Conservation (phyloP, 2,113 vertebrate genomes). For the Oryzias melastigma region DNA sequence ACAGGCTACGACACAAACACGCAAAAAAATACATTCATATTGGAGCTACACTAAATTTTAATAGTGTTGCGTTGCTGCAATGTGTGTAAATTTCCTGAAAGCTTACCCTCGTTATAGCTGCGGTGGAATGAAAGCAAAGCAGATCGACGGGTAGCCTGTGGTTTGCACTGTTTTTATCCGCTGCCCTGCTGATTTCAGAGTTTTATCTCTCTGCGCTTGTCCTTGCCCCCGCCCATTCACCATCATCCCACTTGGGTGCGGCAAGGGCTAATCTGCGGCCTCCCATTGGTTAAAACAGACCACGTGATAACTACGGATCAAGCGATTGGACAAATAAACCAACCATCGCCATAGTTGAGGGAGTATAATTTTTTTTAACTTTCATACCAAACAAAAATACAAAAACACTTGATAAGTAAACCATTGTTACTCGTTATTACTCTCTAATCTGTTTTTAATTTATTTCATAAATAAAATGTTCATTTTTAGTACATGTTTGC, state of each 20-base stretch:
- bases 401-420: background rate
- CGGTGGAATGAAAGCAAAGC: slow-evolving; percentile 26
- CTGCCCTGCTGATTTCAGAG: slow-evolving; percentile 19
- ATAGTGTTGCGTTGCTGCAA: background rate
- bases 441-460: background rate
- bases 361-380: background rate
- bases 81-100: background rate
- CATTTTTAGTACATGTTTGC: too few species aligned
- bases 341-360: background rate
- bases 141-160: slow-evolving; percentile 3
- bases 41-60: background rate
- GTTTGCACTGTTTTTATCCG: slow-evolving; percentile 39
- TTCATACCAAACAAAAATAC: background rate
- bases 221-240: slow-evolving; percentile 52
- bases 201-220: slow-evolving; percentile 48
- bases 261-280: slow-evolving; percentile 26
- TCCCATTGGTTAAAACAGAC: slow-evolving; percentile 2
- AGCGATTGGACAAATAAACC: slow-evolving; percentile 7
- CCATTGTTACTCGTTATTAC: too few species aligned
- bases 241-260: slow-evolving; percentile 65
- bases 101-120: slow-evolving; percentile 57
- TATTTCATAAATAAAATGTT: background rate
- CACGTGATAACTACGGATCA: background rate
- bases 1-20: slow-evolving; percentile 6
- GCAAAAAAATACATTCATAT: background rate